Percentiles rank a stretch among this genome's conserved stretches.
phyloP scores from a whole-genome alignment of 1,140 invertebrate species.

The Drosophila kohkoa region DNA sequence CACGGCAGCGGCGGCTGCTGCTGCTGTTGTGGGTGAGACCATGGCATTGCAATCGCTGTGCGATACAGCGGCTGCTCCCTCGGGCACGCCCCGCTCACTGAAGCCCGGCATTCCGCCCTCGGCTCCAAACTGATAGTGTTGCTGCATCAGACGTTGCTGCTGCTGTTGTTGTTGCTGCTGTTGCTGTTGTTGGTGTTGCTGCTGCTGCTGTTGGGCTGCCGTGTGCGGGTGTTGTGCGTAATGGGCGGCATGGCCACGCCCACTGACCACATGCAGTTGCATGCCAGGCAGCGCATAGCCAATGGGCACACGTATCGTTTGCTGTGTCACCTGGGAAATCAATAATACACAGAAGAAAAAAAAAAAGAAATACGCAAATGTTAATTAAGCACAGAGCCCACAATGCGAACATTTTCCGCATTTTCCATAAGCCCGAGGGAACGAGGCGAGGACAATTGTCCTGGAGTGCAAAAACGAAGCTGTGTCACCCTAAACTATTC shows the following conservation, averaged over 20 bases:
- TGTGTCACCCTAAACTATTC: no score
- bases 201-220: conserved; percentile 48
- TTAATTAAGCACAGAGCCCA: not conserved
- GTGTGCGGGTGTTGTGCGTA: conserved; percentile 81
- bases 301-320: conserved; percentile 84
- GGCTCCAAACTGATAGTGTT: conserved; percentile 78
- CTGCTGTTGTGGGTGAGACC: conserved; percentile 85
- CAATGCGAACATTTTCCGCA: no score
- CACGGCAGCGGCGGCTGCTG: conserved; percentile 58
- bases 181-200: conserved; percentile 41
- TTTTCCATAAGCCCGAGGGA: no score
- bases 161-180: conserved; percentile 76
- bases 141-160: conserved; percentile 77
- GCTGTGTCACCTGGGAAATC: conserved; percentile 77
- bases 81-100: conserved; percentile 88
- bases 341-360: not conserved
- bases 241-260: conserved; percentile 80
- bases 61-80: conserved; percentile 87
- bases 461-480: no score
- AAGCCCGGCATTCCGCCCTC: conserved; percentile 85
- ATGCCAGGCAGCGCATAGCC: conserved; percentile 83
- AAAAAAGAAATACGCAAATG: not conserved
- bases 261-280: conserved; percentile 84
- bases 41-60: conserved; percentile 85
- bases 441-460: no score